Evolutionary conservation across 2,113 vertebrate genomes (phyloP), one percentile per base, ranked within the genome.

Genomic region (Rana temporaria): DNA sequence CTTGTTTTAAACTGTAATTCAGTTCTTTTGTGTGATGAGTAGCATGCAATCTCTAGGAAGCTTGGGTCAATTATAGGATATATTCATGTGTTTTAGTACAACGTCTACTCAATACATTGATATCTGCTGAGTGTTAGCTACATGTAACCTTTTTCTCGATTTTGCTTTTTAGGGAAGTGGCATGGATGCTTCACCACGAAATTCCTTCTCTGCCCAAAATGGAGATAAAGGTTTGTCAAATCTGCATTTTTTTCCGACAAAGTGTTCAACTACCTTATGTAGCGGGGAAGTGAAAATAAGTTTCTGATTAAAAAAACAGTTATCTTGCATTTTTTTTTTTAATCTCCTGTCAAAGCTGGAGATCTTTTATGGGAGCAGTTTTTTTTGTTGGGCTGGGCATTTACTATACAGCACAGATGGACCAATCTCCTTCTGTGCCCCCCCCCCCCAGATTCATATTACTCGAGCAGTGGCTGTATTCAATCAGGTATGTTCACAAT

Each of bases 181-280:
- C 48, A 88, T 97, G 88, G 98, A 99, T 68, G 94, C 97, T 19
- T 96, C 98, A 11, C 96, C 98, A 42, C 95, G 97, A 19, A 99
- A 98, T 90, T 90, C 93, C 82, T 98, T 97, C 55, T 96, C 97
- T 77, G 94, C 95, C 38, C 92, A 95, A 86, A 99, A 98, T 57
- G 96, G 96, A 55, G 98, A 99, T 2, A 98, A 96, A 94, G 98
- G 98, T 98, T 85, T 80, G 89, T 88, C 81, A 78, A 4, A 14
- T 14, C 42, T 48, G 42, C 14, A 24, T 71, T 55, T 26, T 52
- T 22, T 42, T 8, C 1, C 9, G 42, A 42, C 42, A 42, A 11
- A 42, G 6, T 1, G 6, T 42, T 34, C 32, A 34, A 6, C 6
- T 6, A 6, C 3, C 3, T 34, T 34, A n/a, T n/a, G n/a, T n/a